Evolutionary conservation across 2,888 invertebrate genomes (phyloP).

Genomic region (Drosophila subquinaria): DNA sequence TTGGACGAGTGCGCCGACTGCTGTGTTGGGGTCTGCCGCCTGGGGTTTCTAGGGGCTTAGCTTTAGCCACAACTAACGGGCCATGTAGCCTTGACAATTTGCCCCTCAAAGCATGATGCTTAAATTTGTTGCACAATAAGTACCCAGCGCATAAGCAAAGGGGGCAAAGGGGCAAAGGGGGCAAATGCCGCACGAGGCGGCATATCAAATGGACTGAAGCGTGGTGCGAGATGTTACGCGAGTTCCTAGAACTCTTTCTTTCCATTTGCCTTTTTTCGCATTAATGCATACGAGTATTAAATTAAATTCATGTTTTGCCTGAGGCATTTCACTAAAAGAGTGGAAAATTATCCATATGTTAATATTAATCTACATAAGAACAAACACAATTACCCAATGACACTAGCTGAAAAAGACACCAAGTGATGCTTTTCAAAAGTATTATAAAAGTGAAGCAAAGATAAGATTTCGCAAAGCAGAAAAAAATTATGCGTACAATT

Average conservation of each 20-base stretch:
- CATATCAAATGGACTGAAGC: constrained; percentile 36
- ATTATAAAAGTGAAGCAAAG: neutral
- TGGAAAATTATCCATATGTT: neutral
- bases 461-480: too few relatives aligned
- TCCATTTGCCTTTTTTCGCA: neutral
- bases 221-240: constrained; percentile 39
- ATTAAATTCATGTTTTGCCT: neutral
- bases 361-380: neutral
- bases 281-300: neutral
- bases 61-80: constrained; percentile 45
- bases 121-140: constrained; percentile 39
- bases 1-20: constrained; percentile 50
- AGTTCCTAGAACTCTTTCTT: constrained; percentile 19
- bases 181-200: constrained; percentile 17
- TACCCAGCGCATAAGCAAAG: constrained; percentile 7
- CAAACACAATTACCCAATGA: neutral
- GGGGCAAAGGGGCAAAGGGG: constrained; percentile 1
- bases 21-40: constrained; percentile 9
- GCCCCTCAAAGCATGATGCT: constrained; percentile 34
- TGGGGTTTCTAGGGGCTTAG: constrained; percentile 49
- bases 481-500: too few relatives aligned
- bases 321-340: too few relatives aligned
- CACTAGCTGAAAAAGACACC: neutral
- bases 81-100: constrained; percentile 70
- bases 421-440: neutral